phyloP scores from a whole-genome alignment of 2,888 invertebrate species.

The Automeris io region DNA sequence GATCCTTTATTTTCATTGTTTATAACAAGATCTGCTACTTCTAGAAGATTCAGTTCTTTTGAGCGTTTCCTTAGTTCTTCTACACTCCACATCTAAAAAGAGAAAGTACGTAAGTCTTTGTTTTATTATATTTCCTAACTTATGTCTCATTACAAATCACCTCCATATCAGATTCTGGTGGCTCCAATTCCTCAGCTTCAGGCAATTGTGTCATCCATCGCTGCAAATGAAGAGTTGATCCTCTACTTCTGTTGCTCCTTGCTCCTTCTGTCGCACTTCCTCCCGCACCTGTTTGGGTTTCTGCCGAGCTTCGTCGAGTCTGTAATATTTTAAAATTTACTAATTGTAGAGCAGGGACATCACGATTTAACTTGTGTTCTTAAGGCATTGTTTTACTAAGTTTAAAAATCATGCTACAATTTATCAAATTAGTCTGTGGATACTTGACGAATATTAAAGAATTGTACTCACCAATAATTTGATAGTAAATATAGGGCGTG shows the following conservation, averaged over 20 bases:
- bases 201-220: constrained; percentile 89
- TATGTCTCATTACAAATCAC: constrained; percentile 29
- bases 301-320: constrained; percentile 65
- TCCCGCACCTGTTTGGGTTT: constrained; percentile 61
- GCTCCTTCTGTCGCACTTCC: constrained; percentile 59
- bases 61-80: constrained; percentile 84
- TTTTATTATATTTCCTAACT: too few relatives aligned
- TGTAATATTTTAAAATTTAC: constrained; percentile 24
- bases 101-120: background rate
- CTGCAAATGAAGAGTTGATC: constrained; percentile 84
- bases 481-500: too few relatives aligned
- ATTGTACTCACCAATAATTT: constrained; percentile 16
- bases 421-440: constrained; percentile 22
- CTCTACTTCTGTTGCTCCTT: constrained; percentile 77
- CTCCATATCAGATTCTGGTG: constrained; percentile 76
- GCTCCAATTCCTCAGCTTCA: constrained; percentile 75
- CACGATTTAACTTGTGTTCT: background rate
- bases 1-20: constrained; percentile 46
- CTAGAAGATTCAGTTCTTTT: constrained; percentile 80
- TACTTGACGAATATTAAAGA: constrained; percentile 22
- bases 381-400: too few relatives aligned
- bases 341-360: too few relatives aligned
- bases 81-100: constrained; percentile 79
- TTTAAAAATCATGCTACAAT: background rate
- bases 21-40: constrained; percentile 58